Evolutionary conservation across 1,140 invertebrate genomes (phyloP).

Genomic region (Monochamus saltuarius): DNA sequence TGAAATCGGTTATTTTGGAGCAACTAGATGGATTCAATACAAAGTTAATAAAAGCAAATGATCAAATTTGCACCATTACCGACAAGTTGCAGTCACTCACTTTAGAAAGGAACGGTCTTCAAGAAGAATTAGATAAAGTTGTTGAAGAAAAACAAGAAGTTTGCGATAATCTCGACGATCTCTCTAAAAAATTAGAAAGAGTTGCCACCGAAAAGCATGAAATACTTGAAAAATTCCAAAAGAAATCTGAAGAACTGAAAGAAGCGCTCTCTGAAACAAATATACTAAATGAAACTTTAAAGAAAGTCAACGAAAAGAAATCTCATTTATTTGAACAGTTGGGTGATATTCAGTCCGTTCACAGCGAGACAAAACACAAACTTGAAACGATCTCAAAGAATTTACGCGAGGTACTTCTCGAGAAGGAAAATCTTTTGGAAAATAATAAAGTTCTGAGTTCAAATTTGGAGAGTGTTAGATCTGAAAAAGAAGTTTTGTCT

Average conservation of each 20-base stretch:
- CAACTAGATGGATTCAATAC: no score
- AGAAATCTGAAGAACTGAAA: slow-evolving; percentile 5
- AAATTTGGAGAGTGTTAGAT: not conserved
- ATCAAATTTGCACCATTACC: no score
- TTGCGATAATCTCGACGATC: not conserved
- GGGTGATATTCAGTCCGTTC: not conserved
- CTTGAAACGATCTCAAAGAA: not conserved
- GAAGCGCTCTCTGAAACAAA: no score
- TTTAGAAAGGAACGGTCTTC: no score
- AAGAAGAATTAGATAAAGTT: not conserved
- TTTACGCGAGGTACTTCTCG: not conserved
- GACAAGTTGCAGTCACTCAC: no score
- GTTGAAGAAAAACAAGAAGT: slow-evolving; percentile 7
- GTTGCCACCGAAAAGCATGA: not conserved
- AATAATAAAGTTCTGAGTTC: not conserved
- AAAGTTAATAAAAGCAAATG: no score
- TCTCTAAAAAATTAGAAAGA: not conserved
- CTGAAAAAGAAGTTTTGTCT: not conserved
- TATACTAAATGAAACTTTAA: no score
- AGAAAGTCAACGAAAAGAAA: no score
- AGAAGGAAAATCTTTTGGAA: no score
- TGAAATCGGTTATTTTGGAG: no score
- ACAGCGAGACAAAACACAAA: not conserved
- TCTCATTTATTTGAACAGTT: not conserved
- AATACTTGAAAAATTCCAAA: not conserved